Conservation (phyloP, 1,140 invertebrate genomes). For the Nymphalis io region DNA sequence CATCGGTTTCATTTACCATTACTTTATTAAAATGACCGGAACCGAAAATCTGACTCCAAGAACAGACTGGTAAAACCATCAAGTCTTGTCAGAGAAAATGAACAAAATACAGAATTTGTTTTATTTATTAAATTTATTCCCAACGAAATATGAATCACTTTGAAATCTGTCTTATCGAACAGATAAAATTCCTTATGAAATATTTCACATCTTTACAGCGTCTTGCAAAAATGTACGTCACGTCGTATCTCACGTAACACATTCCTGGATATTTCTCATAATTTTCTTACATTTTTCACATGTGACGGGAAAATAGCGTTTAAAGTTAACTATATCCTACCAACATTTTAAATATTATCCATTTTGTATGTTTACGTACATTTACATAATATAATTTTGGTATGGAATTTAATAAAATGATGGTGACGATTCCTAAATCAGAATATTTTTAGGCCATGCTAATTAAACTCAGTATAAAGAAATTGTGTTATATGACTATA, state of each 20-base stretch:
- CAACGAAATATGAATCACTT: conserved; percentile 5
- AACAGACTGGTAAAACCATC: too few relatives aligned
- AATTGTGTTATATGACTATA: too few relatives aligned
- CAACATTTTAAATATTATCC: background rate
- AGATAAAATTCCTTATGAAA: conserved; percentile 25
- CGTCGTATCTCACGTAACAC: conserved; percentile 5
- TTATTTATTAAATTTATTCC: background rate
- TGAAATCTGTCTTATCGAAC: conserved; percentile 15
- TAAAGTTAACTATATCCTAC: background rate
- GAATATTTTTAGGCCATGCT: too few relatives aligned
- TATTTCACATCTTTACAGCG: conserved; percentile 14
- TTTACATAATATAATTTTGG: too few relatives aligned
- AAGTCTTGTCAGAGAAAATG: background rate
- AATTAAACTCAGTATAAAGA: too few relatives aligned
- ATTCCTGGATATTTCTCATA: background rate
- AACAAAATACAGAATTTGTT: background rate
- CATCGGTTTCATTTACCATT: too few relatives aligned
- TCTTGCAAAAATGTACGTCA: conserved; percentile 15
- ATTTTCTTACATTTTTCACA: conserved; percentile 12
- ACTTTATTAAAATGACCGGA: too few relatives aligned
- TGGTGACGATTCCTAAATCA: too few relatives aligned
- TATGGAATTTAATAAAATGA: too few relatives aligned
- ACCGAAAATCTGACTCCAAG: too few relatives aligned
- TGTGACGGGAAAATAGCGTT: background rate
- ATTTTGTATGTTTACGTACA: too few relatives aligned